Conservation (phyloP, 2,113 vertebrate species). For the Rhodinocichla rosea region DNA sequence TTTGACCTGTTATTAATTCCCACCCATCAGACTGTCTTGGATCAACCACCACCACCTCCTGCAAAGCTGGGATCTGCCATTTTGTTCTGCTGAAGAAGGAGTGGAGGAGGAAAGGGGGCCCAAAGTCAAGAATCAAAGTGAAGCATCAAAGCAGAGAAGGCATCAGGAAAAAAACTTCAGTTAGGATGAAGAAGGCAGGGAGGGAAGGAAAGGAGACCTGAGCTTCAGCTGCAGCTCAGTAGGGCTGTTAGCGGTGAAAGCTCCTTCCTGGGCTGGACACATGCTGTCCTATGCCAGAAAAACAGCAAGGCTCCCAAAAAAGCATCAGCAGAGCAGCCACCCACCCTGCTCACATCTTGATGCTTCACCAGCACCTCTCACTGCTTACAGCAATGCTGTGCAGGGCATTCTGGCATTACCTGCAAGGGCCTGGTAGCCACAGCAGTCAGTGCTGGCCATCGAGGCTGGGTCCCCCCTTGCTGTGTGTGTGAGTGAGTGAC, state of each 20-base stretch:
- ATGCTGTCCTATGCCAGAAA: fast-evolving
- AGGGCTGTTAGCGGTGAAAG: not conserved
- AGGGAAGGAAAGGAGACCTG: not conserved
- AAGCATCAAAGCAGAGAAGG: not conserved
- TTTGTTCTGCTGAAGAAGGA: not conserved
- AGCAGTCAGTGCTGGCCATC: not conserved
- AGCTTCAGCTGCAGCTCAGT: not conserved
- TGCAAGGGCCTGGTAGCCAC: not conserved
- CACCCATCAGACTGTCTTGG: not conserved
- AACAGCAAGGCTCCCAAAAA: not conserved
- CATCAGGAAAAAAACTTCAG: not conserved
- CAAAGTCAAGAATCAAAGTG: not conserved
- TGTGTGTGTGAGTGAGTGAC: fast-evolving
- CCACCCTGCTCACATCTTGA: fast-evolving
- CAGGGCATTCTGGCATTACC: fast-evolving
- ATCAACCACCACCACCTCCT: not conserved
- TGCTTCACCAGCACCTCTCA: fast-evolving
- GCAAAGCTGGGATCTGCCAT: not conserved
- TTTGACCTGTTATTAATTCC: not conserved
- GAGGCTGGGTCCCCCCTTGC: not conserved
- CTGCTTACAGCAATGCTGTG: fast-evolving
- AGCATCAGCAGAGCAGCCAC: not conserved
- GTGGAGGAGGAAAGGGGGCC: not conserved
- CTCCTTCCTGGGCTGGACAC: not conserved
- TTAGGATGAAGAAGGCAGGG: not conserved